These are phyloP conservation scores for Biston betularia DNA, from an alignment of 2,888 invertebrate species.

Conservation along the genomic window DNA sequence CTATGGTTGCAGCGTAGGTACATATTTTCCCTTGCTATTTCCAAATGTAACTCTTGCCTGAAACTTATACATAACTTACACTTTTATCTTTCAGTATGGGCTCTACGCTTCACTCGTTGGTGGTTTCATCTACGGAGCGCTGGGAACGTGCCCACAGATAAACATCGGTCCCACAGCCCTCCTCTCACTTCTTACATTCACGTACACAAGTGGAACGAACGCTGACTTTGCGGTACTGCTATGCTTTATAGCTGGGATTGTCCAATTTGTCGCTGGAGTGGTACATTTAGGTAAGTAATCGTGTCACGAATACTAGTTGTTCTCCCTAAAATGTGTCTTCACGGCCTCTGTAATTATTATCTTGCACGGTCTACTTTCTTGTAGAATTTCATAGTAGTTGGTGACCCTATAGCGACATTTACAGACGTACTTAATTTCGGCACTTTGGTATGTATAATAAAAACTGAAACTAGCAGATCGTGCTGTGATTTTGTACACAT, in stretches of 20 bases:
- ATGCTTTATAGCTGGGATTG: conserved; percentile 88
- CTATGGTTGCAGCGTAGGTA: too few species aligned
- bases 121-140: conserved; percentile 91
- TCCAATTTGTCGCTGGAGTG: conserved; percentile 88
- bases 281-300: conserved; percentile 87
- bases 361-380: too few species aligned
- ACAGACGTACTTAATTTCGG: too few species aligned
- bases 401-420: too few species aligned
- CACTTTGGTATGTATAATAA: too few species aligned
- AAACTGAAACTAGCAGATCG: too few species aligned
- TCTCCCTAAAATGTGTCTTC: neutral
- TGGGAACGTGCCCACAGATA: conserved; percentile 90
- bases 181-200: conserved; percentile 90
- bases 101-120: conserved; percentile 93
- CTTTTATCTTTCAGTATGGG: conserved; percentile 88
- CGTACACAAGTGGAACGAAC: conserved; percentile 86
- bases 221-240: conserved; percentile 88
- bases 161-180: conserved; percentile 91
- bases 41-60: too few species aligned
- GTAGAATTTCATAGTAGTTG: neutral
- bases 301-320: neutral
- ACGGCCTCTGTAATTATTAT: too few species aligned
- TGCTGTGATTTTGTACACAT: too few species aligned
- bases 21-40: too few species aligned
- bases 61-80: neutral